These are phyloP conservation scores for Aproaerema taeniolella DNA, from an alignment of 2,888 invertebrate genomes.

Conservation along the genomic window DNA sequence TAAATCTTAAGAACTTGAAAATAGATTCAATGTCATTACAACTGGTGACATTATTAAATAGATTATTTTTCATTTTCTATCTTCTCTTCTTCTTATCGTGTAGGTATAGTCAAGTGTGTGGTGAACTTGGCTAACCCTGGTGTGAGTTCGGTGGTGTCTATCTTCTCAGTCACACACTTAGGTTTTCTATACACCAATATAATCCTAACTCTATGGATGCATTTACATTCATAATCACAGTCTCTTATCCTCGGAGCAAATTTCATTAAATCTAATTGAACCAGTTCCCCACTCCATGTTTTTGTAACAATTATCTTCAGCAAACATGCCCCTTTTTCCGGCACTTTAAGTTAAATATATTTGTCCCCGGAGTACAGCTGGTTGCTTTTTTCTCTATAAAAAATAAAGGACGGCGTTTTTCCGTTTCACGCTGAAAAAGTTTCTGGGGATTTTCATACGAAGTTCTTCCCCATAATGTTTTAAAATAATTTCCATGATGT, in stretches of 20 bases:
- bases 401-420: conserved; percentile 4
- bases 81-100: too few relatives aligned
- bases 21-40: too few relatives aligned
- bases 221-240: conserved; percentile 7
- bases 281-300: conserved; percentile 5
- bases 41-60: too few relatives aligned
- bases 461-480: neutral
- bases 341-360: conserved; percentile 16
- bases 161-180: too few relatives aligned
- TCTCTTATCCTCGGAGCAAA: conserved; percentile 10
- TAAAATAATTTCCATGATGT: neutral
- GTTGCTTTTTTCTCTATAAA: conserved; percentile 10
- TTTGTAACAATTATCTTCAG: conserved; percentile 14
- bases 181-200: too few relatives aligned
- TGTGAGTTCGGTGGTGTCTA: too few relatives aligned
- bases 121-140: too few relatives aligned
- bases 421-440: neutral
- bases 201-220: conserved; percentile 4
- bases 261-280: conserved; percentile 13
- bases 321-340: conserved; percentile 12
- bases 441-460: neutral
- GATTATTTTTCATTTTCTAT: too few relatives aligned
- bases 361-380: conserved; percentile 8
- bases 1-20: too few relatives aligned
- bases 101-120: too few relatives aligned